phyloP scores from a whole-genome alignment of 2,888 invertebrate species.

The Agonopterix alstromeriana region DNA sequence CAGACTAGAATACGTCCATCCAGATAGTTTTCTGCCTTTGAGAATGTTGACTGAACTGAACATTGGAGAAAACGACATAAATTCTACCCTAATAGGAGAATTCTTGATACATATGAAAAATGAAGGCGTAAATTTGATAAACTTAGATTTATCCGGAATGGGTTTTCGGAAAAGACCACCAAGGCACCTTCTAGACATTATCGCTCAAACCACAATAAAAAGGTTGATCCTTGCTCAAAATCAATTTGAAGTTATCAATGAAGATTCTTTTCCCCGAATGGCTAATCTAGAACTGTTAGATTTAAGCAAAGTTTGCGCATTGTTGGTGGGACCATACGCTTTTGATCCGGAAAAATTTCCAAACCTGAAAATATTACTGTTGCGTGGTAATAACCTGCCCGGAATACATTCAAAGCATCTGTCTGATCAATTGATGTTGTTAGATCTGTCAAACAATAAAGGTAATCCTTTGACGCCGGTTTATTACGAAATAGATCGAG shows the following conservation, averaged over 20 bases:
- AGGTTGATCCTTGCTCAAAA: slow-evolving; percentile 67
- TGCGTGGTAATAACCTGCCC: slow-evolving; percentile 72
- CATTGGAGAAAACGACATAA: slow-evolving; percentile 74
- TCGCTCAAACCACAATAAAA: slow-evolving; percentile 68
- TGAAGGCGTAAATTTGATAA: slow-evolving; percentile 51
- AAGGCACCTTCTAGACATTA: slow-evolving; percentile 54
- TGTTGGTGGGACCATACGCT: slow-evolving; percentile 59
- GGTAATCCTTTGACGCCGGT: slow-evolving; percentile 51
- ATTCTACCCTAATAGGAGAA: slow-evolving; percentile 49
- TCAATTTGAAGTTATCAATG: slow-evolving; percentile 71
- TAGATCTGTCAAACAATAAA: slow-evolving; percentile 73
- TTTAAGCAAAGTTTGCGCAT: slow-evolving; percentile 67
- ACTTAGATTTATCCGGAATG: slow-evolving; percentile 68
- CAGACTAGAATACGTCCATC: slow-evolving; percentile 70
- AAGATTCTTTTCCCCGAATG: slow-evolving; percentile 74
- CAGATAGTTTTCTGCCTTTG: slow-evolving; percentile 63
- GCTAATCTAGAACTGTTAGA: slow-evolving; percentile 72
- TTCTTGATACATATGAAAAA: slow-evolving; percentile 49
- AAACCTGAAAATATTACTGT: slow-evolving; percentile 62
- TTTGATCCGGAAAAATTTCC: slow-evolving; percentile 66
- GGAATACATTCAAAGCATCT: slow-evolving; percentile 69
- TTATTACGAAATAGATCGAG: slow-evolving; percentile 67
- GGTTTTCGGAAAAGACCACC: slow-evolving; percentile 73
- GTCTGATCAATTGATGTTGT: slow-evolving; percentile 55
- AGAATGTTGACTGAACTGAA: slow-evolving; percentile 56